Percentiles rank a stretch among this genome's conserved stretches.
phyloP scores from a whole-genome alignment of 2,797 vertebrate species.

The Premnoplex brunnescens region DNA sequence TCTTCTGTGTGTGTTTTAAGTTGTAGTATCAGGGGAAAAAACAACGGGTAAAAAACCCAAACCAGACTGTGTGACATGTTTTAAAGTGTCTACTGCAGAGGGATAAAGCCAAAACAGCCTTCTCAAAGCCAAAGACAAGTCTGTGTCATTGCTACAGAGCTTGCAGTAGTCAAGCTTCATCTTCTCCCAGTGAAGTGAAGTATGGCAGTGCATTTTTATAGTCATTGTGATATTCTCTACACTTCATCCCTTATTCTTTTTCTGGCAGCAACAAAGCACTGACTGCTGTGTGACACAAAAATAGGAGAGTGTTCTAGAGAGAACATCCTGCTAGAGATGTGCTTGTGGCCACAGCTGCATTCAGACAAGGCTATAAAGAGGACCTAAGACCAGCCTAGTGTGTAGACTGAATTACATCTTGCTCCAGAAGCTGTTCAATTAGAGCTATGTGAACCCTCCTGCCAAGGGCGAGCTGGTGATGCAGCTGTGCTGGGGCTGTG shows the following conservation, averaged over 20 bases:
- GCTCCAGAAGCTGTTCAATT: not conserved
- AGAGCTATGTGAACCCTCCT: not conserved
- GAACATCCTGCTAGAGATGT: not conserved
- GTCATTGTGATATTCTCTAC: not conserved
- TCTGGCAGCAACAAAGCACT: not conserved
- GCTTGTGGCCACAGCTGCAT: not conserved
- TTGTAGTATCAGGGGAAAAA: not conserved
- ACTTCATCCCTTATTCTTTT: not conserved
- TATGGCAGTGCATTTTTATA: not conserved
- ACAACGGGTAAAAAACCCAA: not conserved
- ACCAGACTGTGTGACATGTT: not conserved
- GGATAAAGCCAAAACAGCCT: not conserved
- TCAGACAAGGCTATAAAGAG: not conserved
- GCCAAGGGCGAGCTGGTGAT: not conserved
- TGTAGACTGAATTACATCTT: not conserved
- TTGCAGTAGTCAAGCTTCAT: not conserved
- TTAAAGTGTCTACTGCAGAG: not conserved
- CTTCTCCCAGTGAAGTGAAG: not conserved
- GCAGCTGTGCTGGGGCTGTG: not conserved
- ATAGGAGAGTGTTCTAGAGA: not conserved
- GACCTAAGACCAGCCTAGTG: not conserved
- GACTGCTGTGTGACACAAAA: accelerated
- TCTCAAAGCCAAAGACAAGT: not conserved
- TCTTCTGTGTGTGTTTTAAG: not conserved
- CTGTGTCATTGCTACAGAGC: not conserved